Base-by-base conservation (phyloP, 2,113 vertebrate species). In the Calyptommatus sinebrachiatus region DNA sequence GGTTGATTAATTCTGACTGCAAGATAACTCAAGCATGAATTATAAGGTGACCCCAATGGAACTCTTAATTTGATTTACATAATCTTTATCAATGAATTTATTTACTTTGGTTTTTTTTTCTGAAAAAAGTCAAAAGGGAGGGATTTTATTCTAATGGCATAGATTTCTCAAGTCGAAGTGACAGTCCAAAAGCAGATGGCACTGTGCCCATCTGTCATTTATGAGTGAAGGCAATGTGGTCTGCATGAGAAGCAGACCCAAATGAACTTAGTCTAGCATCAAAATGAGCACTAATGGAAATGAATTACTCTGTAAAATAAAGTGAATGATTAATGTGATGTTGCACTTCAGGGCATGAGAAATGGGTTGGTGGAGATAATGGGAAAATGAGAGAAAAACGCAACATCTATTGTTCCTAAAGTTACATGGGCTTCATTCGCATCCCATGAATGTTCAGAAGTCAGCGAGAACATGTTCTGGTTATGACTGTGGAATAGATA, bases 231-330 rank as follows among this genome's bases (percentile, higher is more conserved):
- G 67, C 31, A 60, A 45, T 46, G 26, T 12, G 46, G 26, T 24
- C 53, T 78, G 53, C 35, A 61, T 45, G 35, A 78, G 69, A 78
- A 71, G 67, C 70, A 61, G 35, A 31, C 76, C 24, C 21, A 45
- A 14, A 78, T 78, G 53, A 22, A 62, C 41, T 71, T 61, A 60
- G 53, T 28, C 68, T 28, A 70, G 77, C 53, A 61, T 45, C 77
- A 78, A 46, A 71, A 71, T 78, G 77, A 71, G 67, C 67, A 46
- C 53, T 61, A 78, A 78, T 78, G 68, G 53, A 78, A 71, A 45
- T 28, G 67, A 78, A 78, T 61, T 26, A 61, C 67, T 70, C 24
- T 46, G 21, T 62, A 61, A 78, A 71, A 71, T 46, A 53, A 71
- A 78, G 77, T 28, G 68, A 62, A 78, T 78, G 31, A 61, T 61